A percentile compares a stretch with the other conserved stretches of the same genome.
Conservation (phyloP, 2,888 invertebrate species). For the Altica lythri region DNA sequence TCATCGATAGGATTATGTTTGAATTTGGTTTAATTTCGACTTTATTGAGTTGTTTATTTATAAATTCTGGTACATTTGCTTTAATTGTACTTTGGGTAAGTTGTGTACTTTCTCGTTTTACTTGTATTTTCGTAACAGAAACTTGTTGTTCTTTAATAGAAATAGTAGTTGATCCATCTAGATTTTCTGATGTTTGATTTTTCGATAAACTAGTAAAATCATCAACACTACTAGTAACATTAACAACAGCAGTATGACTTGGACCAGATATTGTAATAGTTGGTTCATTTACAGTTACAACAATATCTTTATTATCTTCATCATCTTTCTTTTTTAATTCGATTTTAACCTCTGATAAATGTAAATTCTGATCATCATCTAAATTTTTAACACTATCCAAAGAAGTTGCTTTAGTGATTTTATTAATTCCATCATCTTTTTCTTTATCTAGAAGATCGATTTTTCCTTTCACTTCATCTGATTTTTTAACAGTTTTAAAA, state of each 20-base stretch:
- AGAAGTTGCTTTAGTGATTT: constrained; percentile 55
- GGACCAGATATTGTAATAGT: constrained; percentile 51
- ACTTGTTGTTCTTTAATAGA: constrained; percentile 53
- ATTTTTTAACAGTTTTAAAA: constrained; percentile 62
- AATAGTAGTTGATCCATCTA: constrained; percentile 41
- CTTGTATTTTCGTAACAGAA: constrained; percentile 64
- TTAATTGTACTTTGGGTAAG: constrained; percentile 50
- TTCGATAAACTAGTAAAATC: constrained; percentile 29
- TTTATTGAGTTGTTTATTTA: constrained; percentile 72
- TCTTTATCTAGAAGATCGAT: constrained; percentile 30
- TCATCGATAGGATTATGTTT: constrained; percentile 68
- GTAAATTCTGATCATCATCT: constrained; percentile 55
- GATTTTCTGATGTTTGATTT: constrained; percentile 31
- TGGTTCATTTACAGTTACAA: constrained; percentile 27
- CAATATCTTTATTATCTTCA: constrained; percentile 27
- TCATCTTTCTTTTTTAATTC: constrained; percentile 26
- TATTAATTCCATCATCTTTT: constrained; percentile 32
- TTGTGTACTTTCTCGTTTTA: constrained; percentile 61
- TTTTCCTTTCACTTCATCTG: constrained; percentile 8
- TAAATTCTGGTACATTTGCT: constrained; percentile 68
- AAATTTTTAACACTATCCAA: constrained; percentile 66
- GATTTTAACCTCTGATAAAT: constrained; percentile 30
- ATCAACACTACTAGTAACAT: constrained; percentile 42
- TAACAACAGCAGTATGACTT: constrained; percentile 52
- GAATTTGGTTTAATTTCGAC: constrained; percentile 67